phyloP scores from a whole-genome alignment of 2,113 vertebrate species.

The Cinclus cinclus region DNA sequence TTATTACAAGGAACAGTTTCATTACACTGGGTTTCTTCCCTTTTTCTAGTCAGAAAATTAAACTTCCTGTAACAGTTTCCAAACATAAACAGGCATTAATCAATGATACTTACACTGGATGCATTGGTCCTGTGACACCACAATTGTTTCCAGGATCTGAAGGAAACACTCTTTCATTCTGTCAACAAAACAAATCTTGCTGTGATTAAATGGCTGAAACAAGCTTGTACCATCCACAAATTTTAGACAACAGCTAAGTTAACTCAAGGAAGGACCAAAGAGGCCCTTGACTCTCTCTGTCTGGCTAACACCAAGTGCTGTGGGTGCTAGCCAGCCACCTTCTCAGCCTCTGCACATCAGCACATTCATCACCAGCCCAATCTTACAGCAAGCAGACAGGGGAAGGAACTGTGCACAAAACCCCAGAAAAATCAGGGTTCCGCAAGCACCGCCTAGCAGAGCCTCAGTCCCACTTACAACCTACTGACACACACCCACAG shows the following conservation, averaged over 20 bases:
- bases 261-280: background rate
- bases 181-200: constrained; percentile 9
- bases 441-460: background rate
- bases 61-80: background rate
- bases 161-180: constrained; percentile 38
- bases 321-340: background rate
- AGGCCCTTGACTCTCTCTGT: background rate
- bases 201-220: background rate
- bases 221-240: background rate
- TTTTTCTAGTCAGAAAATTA: background rate
- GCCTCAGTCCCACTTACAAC: background rate
- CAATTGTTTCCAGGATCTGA: background rate
- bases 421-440: background rate
- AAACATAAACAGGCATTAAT: background rate
- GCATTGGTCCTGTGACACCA: background rate
- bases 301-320: background rate
- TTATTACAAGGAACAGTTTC: background rate
- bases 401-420: background rate
- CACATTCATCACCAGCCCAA: background rate
- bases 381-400: background rate
- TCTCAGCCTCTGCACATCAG: background rate
- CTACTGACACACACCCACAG: background rate
- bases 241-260: background rate
- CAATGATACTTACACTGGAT: constrained; percentile 62
- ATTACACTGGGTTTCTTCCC: background rate